Conservation (phyloP, 2,797 vertebrate species). For the Craterocephalus amniculus region DNA sequence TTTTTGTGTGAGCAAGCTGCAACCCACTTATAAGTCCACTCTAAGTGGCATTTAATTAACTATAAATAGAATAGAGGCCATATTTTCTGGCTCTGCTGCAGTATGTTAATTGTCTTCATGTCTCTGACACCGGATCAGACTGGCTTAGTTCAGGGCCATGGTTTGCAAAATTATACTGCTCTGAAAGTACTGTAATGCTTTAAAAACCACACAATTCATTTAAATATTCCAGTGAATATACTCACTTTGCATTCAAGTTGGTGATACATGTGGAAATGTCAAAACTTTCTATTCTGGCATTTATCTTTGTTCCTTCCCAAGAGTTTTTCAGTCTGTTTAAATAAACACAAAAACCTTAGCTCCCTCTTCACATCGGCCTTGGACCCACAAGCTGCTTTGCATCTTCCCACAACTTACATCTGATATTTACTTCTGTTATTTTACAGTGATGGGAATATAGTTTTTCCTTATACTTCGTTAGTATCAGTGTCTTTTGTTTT, state of each 20-base stretch:
- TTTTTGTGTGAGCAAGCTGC: conserved; percentile 49
- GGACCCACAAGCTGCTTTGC: conserved; percentile 40
- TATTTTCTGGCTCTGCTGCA: conserved; percentile 22
- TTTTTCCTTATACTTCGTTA: conserved; percentile 44
- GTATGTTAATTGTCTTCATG: conserved; percentile 66
- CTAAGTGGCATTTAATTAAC: conserved; percentile 59
- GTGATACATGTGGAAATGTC: conserved; percentile 63
- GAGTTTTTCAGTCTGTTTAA: conserved; percentile 47
- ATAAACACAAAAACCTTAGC: conserved; percentile 61
- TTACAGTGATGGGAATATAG: conserved; percentile 3
- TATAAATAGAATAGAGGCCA: conserved; percentile 50
- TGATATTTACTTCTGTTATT: conserved; percentile 31
- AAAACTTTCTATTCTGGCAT: conserved; percentile 65
- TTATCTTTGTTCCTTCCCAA: conserved; percentile 55
- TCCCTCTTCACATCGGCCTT: conserved; percentile 50
- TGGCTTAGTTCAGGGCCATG: conserved; percentile 68
- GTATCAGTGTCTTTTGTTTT: conserved; percentile 11
- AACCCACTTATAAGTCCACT: conserved; percentile 49
- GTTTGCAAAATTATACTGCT: conserved; percentile 60
- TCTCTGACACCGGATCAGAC: conserved; percentile 67
- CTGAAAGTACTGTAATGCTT: conserved; percentile 65
- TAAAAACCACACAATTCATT: conserved; percentile 60
- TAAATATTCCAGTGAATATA: conserved; percentile 60
- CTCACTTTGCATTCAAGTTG: conserved; percentile 58
- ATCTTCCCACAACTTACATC: conserved; percentile 40